These are phyloP conservation scores for Drosophila hamatofila DNA, from an alignment of 2,888 invertebrate genomes.

Conservation along the genomic window DNA sequence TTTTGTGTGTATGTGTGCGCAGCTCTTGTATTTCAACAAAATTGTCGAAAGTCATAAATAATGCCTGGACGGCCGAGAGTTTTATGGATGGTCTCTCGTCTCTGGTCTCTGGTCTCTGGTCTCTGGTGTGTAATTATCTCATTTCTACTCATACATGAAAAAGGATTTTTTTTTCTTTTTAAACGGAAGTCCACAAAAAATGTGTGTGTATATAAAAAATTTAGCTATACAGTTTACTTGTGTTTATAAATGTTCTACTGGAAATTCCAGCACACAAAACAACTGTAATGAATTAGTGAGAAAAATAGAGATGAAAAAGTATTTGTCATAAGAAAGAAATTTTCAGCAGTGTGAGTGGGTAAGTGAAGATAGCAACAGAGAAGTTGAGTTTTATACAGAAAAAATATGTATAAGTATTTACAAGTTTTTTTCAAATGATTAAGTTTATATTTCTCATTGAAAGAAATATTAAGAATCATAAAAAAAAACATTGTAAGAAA, in stretches of 20 bases:
- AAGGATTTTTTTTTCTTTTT: background rate
- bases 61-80: constrained; percentile 28
- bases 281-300: background rate
- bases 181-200: constrained; percentile 8
- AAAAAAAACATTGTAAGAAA: too few relatives aligned
- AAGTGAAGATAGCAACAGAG: background rate
- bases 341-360: background rate
- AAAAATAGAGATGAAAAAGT: background rate
- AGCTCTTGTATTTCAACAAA: constrained; percentile 36
- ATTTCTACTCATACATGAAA: constrained; percentile 42
- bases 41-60: constrained; percentile 72
- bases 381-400: background rate
- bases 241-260: background rate
- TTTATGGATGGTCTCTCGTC: constrained; percentile 27
- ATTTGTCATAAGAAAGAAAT: background rate
- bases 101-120: constrained; percentile 22
- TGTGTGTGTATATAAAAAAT: constrained; percentile 2
- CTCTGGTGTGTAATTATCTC: constrained; percentile 55
- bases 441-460: too few relatives aligned
- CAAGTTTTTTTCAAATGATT: too few relatives aligned
- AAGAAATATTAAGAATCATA: too few relatives aligned
- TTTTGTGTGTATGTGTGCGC: constrained; percentile 8
- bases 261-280: background rate
- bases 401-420: too few relatives aligned
- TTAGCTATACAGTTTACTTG: background rate